Evolutionary conservation across 2,113 vertebrate genomes (phyloP).

Genomic region (Eleginops maclovinus): DNA sequence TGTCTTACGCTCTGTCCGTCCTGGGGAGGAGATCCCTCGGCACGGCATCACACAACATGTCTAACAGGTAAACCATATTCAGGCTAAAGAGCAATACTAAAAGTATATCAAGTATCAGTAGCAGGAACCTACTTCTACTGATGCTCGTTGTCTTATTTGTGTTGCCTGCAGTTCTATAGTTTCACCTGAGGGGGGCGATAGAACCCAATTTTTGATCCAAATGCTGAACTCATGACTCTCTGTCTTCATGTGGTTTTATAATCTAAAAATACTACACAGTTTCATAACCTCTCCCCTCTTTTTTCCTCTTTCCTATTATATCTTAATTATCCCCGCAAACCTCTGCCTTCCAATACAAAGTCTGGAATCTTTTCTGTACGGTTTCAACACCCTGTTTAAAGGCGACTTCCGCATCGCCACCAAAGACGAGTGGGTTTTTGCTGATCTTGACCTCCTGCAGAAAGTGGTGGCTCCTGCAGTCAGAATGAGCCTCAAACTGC

Average conservation of each 20-base stretch:
- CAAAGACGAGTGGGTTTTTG: slow-evolving; percentile 97
- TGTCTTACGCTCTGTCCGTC: slow-evolving; percentile 94
- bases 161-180: slow-evolving; percentile 18
- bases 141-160: too few relatives aligned
- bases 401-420: slow-evolving; percentile 94
- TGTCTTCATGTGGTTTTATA: slow-evolving; percentile 1
- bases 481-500: slow-evolving; percentile 97
- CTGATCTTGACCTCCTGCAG: slow-evolving; percentile 95
- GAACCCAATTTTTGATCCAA: slow-evolving; percentile 15
- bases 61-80: slow-evolving; percentile 88
- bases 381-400: slow-evolving; percentile 96
- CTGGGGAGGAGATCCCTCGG: slow-evolving; percentile 94
- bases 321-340: background rate
- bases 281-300: background rate
- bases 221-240: background rate
- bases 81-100: background rate
- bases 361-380: slow-evolving; percentile 95
- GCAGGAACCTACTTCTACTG: background rate
- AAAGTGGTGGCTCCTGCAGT: slow-evolving; percentile 95
- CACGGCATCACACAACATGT: slow-evolving; percentile 94
- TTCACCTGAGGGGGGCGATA: slow-evolving; percentile 56
- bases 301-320: background rate
- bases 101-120: too few relatives aligned
- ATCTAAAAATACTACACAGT: background rate
- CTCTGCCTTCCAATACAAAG: slow-evolving; percentile 71